These are phyloP conservation scores for Zenarchopterus dispar DNA, from an alignment of 2,797 vertebrate species.

Conservation along the genomic window DNA sequence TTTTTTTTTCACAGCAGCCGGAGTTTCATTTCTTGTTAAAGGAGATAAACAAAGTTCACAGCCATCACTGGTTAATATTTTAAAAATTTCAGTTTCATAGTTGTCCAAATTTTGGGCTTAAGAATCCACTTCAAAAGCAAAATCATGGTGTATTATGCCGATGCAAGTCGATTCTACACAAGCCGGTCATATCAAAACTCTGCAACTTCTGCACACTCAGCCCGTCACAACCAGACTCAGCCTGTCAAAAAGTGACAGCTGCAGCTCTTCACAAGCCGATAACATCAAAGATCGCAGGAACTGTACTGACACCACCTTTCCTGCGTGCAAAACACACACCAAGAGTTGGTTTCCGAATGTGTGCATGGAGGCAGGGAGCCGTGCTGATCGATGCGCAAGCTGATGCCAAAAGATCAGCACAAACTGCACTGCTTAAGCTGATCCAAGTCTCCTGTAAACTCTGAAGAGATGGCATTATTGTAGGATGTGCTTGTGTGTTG, in stretches of 20 bases:
- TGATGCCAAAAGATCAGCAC: constrained; percentile 56
- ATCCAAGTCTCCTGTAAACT: constrained; percentile 16
- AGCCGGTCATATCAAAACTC: neutral
- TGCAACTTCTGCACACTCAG: constrained; percentile 24
- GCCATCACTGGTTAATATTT: too few relatives aligned
- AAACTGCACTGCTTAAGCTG: constrained; percentile 33
- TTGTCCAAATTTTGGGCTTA: neutral
- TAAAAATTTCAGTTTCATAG: too few relatives aligned
- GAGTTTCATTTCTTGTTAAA: constrained; percentile 8
- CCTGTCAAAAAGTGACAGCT: constrained; percentile 34
- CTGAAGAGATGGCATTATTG: constrained; percentile 17
- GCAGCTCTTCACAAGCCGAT: constrained; percentile 30
- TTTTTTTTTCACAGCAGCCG: too few relatives aligned
- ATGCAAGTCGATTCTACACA: neutral
- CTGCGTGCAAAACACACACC: constrained; percentile 4
- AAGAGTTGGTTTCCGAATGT: constrained; percentile 34
- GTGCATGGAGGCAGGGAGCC: constrained; percentile 27
- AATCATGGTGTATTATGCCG: neutral
- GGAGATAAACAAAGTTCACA: neutral
- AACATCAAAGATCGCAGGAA: constrained; percentile 24
- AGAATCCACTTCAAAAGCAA: constrained; percentile 3
- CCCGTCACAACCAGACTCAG: constrained; percentile 22
- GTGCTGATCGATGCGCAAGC: constrained; percentile 44
- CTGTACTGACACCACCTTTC: constrained; percentile 17
- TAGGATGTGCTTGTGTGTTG: constrained; percentile 3